phyloP scores from a whole-genome alignment of 2,113 vertebrate species.

The Thomomys bottae region DNA sequence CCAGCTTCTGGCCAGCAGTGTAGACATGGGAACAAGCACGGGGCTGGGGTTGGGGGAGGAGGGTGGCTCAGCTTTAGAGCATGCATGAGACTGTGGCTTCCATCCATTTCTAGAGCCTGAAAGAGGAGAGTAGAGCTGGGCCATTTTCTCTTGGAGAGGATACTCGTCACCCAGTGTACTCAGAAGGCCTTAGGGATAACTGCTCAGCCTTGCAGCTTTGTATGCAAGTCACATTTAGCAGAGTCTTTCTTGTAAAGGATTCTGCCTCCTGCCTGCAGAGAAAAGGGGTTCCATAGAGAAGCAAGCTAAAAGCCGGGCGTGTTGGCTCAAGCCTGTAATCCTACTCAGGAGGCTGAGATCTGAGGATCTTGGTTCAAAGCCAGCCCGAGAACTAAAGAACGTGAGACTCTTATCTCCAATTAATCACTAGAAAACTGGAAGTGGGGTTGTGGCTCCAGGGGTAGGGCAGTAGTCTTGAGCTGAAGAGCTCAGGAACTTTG shows the following conservation, averaged over 20 bases:
- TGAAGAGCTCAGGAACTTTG: too few species aligned
- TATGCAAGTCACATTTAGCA: neutral
- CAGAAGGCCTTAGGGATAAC: constrained; percentile 14
- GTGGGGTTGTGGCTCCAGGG: too few species aligned
- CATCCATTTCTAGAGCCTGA: too few species aligned
- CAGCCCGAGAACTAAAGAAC: too few species aligned
- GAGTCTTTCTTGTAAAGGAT: neutral
- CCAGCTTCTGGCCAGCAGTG: neutral
- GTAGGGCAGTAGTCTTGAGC: too few species aligned
- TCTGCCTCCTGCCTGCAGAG: neutral
- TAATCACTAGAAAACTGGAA: too few species aligned
- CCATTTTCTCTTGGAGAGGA: neutral
- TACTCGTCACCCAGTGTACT: neutral
- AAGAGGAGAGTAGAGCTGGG: neutral
- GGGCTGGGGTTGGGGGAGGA: neutral
- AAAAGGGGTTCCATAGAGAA: neutral
- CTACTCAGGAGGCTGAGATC: too few species aligned
- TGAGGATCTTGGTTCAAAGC: too few species aligned
- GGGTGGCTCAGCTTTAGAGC: neutral
- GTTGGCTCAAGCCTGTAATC: too few species aligned
- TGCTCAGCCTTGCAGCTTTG: neutral
- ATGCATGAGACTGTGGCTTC: neutral
- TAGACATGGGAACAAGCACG: too few species aligned
- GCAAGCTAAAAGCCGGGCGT: too few species aligned
- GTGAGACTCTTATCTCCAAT: too few species aligned